Evolutionary conservation across 2,113 vertebrate species (phyloP).

Genomic region (Coturnix japonica): DNA sequence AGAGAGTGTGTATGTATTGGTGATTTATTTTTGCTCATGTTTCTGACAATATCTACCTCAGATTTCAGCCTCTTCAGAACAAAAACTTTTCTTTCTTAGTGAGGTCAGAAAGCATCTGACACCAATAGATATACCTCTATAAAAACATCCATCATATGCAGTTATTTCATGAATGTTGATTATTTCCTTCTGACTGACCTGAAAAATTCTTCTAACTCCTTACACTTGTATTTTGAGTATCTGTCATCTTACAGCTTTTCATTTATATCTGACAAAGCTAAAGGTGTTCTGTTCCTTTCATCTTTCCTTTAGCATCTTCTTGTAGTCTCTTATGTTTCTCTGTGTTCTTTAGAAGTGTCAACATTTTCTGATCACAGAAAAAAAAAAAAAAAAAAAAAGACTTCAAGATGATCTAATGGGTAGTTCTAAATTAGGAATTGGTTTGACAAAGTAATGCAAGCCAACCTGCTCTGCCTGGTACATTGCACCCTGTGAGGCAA

Average conservation of each 20-base stretch:
- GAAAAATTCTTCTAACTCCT: conserved; percentile 27
- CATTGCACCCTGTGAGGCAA: conserved; percentile 3
- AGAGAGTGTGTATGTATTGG: not conserved
- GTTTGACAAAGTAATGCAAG: conserved; percentile 46
- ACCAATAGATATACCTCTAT: not conserved
- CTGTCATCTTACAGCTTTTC: not conserved
- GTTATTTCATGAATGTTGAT: not conserved
- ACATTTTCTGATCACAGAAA: conserved; percentile 5
- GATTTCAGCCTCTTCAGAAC: not conserved
- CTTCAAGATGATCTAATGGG: conserved; percentile 30
- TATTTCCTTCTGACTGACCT: conserved; percentile 12
- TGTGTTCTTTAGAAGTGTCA: conserved; percentile 14
- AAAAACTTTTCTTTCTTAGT: not conserved
- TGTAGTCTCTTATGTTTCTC: conserved; percentile 15
- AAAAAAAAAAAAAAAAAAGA: not conserved
- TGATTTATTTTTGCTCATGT: not conserved
- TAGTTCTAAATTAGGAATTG: not conserved
- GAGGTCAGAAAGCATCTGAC: not conserved
- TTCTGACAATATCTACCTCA: not conserved
- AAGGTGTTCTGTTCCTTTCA: not conserved
- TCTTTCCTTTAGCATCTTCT: conserved; percentile 6
- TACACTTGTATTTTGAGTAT: not conserved
- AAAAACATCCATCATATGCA: not conserved
- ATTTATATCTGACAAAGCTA: conserved; percentile 13
- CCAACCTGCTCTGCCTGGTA: not conserved